phyloP scores from a whole-genome alignment of 2,113 vertebrate genomes.

The Montifringilla adamsi region DNA sequence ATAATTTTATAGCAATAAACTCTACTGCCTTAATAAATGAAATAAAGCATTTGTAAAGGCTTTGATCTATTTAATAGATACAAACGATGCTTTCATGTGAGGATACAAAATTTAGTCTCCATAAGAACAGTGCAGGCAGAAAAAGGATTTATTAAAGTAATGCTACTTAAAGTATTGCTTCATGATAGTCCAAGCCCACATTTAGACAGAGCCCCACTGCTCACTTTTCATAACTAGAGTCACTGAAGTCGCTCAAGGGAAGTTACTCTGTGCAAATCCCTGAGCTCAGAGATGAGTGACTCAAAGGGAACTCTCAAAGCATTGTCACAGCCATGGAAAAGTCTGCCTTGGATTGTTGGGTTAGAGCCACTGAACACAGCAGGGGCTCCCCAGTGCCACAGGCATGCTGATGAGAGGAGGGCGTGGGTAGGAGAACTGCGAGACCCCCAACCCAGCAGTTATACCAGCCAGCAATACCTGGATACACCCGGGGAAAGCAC shows the following conservation, averaged over 20 bases:
- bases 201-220: background rate
- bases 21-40: background rate
- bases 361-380: background rate
- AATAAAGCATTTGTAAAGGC: background rate
- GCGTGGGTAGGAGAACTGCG: accelerated
- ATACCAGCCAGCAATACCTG: accelerated
- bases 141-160: conserved; percentile 4
- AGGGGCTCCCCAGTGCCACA: background rate
- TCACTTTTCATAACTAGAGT: conserved; percentile 1
- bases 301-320: conserved; percentile 3
- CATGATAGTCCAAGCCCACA: background rate
- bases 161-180: background rate
- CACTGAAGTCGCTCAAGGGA: background rate
- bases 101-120: background rate
- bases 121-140: background rate
- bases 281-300: background rate
- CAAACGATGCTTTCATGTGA: background rate
- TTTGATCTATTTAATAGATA: conserved; percentile 26
- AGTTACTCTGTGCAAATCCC: conserved; percentile 1
- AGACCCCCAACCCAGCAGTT: background rate
- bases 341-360: background rate
- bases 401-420: background rate
- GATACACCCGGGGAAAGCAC: background rate
- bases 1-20: conserved; percentile 10
- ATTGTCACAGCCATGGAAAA: background rate